Base-by-base conservation (phyloP, 2,113 vertebrate genomes). In the Thymallus thymallus region DNA sequence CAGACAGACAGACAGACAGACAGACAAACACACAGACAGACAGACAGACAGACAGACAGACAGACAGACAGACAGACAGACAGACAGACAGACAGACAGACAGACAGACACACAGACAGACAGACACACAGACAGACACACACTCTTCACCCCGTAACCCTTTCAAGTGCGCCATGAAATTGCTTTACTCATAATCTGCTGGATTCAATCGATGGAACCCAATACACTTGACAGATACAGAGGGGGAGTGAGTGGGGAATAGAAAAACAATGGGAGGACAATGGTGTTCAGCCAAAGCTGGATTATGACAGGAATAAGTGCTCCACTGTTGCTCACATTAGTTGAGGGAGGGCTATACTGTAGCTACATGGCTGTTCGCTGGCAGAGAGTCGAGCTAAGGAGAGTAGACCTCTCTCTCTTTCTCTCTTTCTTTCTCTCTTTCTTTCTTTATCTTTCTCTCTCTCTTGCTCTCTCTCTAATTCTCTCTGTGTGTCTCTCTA, bases 81-180 rank as follows among this genome's bases (percentile, higher is more conserved):
- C 29, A 30, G 3, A 30, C 29, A 30, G 3, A 30, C 74, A 61
- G 76, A 66, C 72, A 22, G 0, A 75, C 26, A 73, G 14, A 55
- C 48, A 69, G 46, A 51, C 68, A 41, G 9, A n/a, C 65, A 41
- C 4, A 22, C 24, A 4, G 12, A 1, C 9, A 5, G 1, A 16
- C 13, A 29, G 7, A 64, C 22, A 64, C 64, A 76, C 68, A 73
- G 63, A 32, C 60, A 24, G n/a, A 51, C 12, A 29, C 63, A 22
- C 32, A 48, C 79, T 81, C 74, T 69, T 79, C 72, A 45, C 73
- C 76, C 77, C 67, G 5, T 90, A 88, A 89, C 89, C 85, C 87
- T 78, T 88, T 88, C 84, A 87, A 90, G 85, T 87, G 90, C 76
- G 72, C 76, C 76, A 80, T 69, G 71, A 88, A 82, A 87, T 87